Evolutionary conservation across 2,888 invertebrate genomes (phyloP), one percentile per base, ranked within the genome.

Genomic region (Vandiemenella viatica): DNA sequence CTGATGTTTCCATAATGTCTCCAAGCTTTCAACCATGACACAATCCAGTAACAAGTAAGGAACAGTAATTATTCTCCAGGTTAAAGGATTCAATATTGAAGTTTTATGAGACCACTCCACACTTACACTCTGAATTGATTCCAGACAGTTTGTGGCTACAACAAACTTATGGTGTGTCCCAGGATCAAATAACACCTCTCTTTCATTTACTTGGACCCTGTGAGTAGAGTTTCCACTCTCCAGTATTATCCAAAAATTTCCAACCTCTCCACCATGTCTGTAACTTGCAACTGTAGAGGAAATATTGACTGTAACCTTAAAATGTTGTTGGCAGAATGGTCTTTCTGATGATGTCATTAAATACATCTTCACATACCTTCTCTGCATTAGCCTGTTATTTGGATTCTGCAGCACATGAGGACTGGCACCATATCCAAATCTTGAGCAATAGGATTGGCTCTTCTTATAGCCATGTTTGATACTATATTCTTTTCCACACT

Each of bases 31-130:
- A 32, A 89, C 68, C 43, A 75, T 74, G 37, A 89, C 66, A 53
- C 78, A 77, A 50, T 81, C 80, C 43, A 89, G 67, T 61, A 79
- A 83, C 48, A 87, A 78, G 54, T 79, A 76, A 0, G 89, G 83
- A 5, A 78, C 77, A 49, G 80, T 74, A 7, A 87, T 65, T 32
- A 87, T 65, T 50, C 89, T 71, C 88, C 89, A 89, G 0, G 88
- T 87, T 55, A 88, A 73, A 0, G 88, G 85, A 65, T 88, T 89
- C 57, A 87, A 75, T 18, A 84, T 64, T 53, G 80, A 85, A 3
- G 81, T 80, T 58, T 80, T 78, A 58, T 84, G 87, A 58, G 80
- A 79, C 86, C 86, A 89, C 58, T 80, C 76, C 1, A 87, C 75
- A 55, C 81, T 75, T 0, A 80, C 78, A 1, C 78, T 75, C 50